Percentiles rank a stretch among this genome's conserved stretches.
These are phyloP conservation scores for Nematolebias whitei DNA, from an alignment of 2,113 vertebrate genomes.

Conservation along the genomic window DNA sequence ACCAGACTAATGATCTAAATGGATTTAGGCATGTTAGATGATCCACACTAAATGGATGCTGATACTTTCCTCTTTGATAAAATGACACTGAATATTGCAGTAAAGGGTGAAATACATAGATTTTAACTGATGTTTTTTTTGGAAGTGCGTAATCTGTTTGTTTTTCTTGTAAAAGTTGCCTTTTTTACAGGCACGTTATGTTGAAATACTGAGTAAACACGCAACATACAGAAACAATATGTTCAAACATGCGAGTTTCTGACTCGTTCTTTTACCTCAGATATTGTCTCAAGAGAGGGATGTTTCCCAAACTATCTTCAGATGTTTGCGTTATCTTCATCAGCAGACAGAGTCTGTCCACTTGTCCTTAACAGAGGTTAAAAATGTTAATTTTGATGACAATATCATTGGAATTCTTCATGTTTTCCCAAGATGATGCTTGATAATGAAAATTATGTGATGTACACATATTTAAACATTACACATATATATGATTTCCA, in stretches of 20 bases:
- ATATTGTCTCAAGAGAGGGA: not conserved
- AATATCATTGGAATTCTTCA: not conserved
- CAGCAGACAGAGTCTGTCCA: not conserved
- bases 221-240: not conserved
- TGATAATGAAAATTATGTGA: not conserved
- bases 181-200: not conserved
- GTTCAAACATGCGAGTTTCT: not conserved
- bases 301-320: not conserved
- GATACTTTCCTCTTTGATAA: not conserved
- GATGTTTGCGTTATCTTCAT: not conserved
- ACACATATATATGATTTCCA: too few species aligned
- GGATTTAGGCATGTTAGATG: too few species aligned
- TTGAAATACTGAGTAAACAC: constrained; percentile 20
- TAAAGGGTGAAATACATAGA: not conserved
- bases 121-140: not conserved
- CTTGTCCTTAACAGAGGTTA: not conserved
- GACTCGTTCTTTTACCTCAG: not conserved
- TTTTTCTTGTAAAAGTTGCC: not conserved
- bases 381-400: not conserved
- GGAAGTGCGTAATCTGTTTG: not conserved
- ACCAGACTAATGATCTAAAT: constrained; percentile 13
- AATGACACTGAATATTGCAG: too few species aligned
- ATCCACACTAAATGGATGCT: constrained; percentile 15
- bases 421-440: not conserved
- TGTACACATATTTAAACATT: too few species aligned